A percentile compares a stretch with the other conserved stretches of the same genome.
Evolutionary conservation across 2,113 vertebrate genomes (phyloP).

Genomic region (Pardalotus punctatus): DNA sequence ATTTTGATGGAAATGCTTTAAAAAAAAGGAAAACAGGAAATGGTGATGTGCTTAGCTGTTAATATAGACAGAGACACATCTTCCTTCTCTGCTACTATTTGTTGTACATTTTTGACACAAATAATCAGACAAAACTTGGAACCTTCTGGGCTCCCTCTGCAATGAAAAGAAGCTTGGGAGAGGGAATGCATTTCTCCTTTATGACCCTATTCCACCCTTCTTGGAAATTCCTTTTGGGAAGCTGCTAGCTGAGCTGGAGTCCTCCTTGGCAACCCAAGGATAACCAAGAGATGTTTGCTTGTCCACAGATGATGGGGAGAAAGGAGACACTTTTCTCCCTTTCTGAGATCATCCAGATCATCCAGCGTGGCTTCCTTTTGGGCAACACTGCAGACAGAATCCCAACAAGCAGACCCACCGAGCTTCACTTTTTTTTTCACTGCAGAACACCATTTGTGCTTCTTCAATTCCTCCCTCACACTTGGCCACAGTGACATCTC

Average conservation of each 20-base stretch:
- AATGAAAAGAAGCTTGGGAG: neutral
- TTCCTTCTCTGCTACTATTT: neutral
- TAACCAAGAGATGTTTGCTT: neutral
- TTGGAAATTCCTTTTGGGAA: neutral
- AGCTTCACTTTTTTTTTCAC: neutral
- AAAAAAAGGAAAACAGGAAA: constrained; percentile 33
- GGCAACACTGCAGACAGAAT: fast-evolving
- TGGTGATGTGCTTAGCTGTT: constrained; percentile 20
- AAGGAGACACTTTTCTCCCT: neutral
- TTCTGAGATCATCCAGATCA: neutral
- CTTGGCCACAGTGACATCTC: neutral
- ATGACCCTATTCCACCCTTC: neutral
- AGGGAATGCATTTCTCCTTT: neutral
- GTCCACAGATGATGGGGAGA: neutral
- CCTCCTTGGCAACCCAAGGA: neutral
- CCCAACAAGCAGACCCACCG: fast-evolving
- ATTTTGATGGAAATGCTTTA: constrained; percentile 14
- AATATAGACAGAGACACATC: neutral
- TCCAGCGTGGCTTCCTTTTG: neutral
- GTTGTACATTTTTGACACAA: constrained; percentile 34
- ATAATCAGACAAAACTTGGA: constrained; percentile 42
- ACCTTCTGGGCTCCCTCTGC: neutral
- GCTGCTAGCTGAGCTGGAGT: neutral
- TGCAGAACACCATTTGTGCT: neutral
- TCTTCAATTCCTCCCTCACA: neutral